A percentile compares a stretch with the other conserved stretches of the same genome.
phyloP scores from a whole-genome alignment of 2,797 vertebrate species.

The Lepilemur septentrionalis region DNA sequence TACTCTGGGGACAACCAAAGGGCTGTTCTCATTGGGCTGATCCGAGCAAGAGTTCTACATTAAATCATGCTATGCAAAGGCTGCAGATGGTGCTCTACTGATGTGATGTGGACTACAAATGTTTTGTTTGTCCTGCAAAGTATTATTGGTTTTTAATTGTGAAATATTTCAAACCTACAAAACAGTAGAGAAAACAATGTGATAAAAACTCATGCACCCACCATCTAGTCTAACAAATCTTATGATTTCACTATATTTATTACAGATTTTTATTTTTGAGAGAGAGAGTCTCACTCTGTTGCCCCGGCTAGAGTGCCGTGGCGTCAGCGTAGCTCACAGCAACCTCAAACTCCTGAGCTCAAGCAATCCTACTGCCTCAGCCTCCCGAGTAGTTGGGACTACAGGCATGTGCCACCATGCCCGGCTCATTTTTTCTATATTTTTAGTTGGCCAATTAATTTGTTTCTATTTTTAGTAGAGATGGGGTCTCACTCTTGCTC shows the following conservation, averaged over 20 bases:
- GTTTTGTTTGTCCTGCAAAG: neutral
- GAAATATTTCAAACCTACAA: slow-evolving; percentile 33
- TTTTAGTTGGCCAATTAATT: too few species aligned
- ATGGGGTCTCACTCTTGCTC: too few species aligned
- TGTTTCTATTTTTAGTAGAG: too few species aligned
- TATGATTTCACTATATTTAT: neutral
- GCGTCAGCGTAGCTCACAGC: too few species aligned
- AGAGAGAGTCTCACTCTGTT: too few species aligned
- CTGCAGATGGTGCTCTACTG: neutral
- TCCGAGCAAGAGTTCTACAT: neutral
- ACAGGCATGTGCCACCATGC: too few species aligned
- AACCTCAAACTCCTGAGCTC: too few species aligned
- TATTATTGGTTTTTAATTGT: slow-evolving; percentile 6
- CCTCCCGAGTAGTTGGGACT: too few species aligned
- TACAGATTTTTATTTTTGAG: slow-evolving; percentile 29
- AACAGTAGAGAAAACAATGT: neutral
- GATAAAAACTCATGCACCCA: neutral
- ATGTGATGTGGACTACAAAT: neutral
- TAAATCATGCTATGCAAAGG: neutral
- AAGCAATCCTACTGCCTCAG: too few species aligned
- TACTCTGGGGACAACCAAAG: neutral
- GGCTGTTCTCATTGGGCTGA: neutral
- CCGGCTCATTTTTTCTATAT: too few species aligned
- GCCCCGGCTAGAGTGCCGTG: too few species aligned
- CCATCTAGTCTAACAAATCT: neutral